phyloP scores from a whole-genome alignment of 2,113 vertebrate genomes.

The Eudyptes chrysolophus region DNA sequence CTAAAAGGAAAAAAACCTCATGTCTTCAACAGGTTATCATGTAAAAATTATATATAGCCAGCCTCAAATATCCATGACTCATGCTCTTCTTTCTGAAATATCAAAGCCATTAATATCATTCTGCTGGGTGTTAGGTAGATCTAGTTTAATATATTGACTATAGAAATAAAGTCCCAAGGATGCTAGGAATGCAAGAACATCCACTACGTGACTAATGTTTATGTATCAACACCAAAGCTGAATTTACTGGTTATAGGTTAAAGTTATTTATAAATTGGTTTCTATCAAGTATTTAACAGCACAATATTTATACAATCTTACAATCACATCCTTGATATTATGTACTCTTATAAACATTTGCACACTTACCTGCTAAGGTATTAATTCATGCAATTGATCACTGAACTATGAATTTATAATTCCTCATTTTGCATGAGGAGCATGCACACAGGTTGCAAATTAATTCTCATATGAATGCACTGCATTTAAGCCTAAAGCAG shows the following conservation, averaged over 20 bases:
- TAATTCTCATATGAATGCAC: not conserved
- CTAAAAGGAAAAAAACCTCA: not conserved
- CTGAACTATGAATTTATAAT: not conserved
- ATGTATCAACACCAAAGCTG: not conserved
- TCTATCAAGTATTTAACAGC: not conserved
- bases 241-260: not conserved
- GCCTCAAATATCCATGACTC: not conserved
- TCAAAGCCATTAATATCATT: no score
- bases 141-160: not conserved
- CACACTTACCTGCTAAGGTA: not conserved
- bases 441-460: accelerated
- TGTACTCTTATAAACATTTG: not conserved
- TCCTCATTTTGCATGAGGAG: not conserved
- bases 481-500: not conserved
- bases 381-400: not conserved
- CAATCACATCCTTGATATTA: accelerated
- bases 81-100: not conserved
- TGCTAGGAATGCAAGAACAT: not conserved
- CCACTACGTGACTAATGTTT: not conserved
- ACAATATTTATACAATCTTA: not conserved
- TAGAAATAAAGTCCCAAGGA: not conserved
- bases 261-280: not conserved
- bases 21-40: not conserved
- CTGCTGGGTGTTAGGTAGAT: not conserved
- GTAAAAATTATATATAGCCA: not conserved